Evolutionary conservation across 1,140 invertebrate species (phyloP), one percentile per base, ranked within the genome.

Genomic region (Drosophila auraria): DNA sequence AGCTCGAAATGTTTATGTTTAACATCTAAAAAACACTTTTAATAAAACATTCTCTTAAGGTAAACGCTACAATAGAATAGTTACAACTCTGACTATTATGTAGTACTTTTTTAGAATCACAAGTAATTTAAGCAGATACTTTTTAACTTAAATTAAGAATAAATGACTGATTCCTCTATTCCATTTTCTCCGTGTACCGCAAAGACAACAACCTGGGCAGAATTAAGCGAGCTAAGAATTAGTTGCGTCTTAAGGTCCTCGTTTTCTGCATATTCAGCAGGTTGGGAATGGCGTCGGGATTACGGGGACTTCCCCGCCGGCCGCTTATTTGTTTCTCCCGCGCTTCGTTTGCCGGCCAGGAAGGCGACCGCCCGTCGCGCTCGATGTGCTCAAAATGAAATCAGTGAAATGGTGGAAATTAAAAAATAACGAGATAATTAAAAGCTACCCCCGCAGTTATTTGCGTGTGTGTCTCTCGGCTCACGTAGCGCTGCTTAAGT

Each of bases 361-460:
- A 47, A 30, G 49, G 27, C 50, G 45, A 63, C 76, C 74, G 23
- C 75, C 80, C 75, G 62, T 63, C 54, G 80, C 68, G 65, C 73
- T 71, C 79, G 57, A 71, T 82, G 75, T 64, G 70, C 83, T 86
- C 56, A 76, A 77, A 76, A 87, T 80, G 83, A 87, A 87, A 87
- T 87, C 83, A 87, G 80, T 83, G 72, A 87, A 87, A 87, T 87
- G 83, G 60, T 83, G 77, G 80, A 87, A 87, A 87, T 87, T 87
- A 87, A 87, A 87, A 87, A 87, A 87, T 87, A 87, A 87, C 83
- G 83, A 87, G 83, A 87, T 87, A 87, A 87, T 87, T 87, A 87
- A 87, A 87, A 87, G 83, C 80, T 83, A 80, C 83, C 83, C 69
- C 83, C 80, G 83, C 80, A 87, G 83, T 73, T 87, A 87, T 87